Evolutionary conservation across 2,113 vertebrate species (phyloP).

Genomic region (Cryptomyrus ogoouensis): DNA sequence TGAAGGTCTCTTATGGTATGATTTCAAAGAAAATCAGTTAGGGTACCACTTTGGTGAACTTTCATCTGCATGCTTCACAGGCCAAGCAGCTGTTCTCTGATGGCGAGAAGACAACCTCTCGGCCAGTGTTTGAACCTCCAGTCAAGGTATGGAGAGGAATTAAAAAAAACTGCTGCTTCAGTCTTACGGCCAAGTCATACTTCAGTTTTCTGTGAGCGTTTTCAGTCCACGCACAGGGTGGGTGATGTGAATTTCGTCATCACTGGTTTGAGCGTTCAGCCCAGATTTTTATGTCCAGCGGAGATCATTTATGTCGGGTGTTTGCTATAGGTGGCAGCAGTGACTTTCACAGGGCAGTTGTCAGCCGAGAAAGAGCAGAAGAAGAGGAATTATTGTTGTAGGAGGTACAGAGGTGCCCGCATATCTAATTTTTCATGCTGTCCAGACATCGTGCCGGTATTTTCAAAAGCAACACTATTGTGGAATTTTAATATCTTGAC

Average conservation of each 20-base stretch:
- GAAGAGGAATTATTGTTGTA: neutral
- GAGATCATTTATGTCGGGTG: neutral
- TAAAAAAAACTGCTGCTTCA: neutral
- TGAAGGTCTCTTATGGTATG: neutral
- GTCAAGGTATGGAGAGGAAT: conserved; percentile 66
- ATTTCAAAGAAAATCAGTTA: neutral
- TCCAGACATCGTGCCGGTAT: neutral
- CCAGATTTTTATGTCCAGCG: neutral
- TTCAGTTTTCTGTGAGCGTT: neutral
- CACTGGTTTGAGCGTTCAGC: neutral
- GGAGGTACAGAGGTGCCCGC: neutral
- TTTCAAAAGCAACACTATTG: neutral
- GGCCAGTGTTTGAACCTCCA: conserved; percentile 59
- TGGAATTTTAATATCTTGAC: neutral
- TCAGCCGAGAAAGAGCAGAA: neutral
- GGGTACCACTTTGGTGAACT: neutral
- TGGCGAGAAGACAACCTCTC: conserved; percentile 62
- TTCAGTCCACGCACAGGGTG: neutral
- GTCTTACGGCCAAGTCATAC: neutral
- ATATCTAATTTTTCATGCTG: neutral
- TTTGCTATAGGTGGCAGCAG: neutral
- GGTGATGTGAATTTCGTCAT: neutral
- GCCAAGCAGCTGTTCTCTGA: conserved; percentile 88
- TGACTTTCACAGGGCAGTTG: neutral
- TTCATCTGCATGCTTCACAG: conserved; percentile 47